Conservation (phyloP, 30 jellyfish, hydroid and myxozoan species). For the Aurelia coerulea region DNA sequence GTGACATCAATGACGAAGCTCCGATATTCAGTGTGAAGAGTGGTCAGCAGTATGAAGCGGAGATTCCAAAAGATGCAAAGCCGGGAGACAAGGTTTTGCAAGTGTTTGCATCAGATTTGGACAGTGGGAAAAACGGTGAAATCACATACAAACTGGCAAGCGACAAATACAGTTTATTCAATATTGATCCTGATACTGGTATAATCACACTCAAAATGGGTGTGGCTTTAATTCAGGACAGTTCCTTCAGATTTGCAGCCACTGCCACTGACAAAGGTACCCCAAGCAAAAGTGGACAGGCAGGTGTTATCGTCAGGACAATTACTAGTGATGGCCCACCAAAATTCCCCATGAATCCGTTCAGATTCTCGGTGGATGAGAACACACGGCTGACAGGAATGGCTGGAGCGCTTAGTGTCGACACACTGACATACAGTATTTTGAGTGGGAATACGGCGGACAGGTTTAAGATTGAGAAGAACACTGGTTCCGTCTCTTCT, state of each 20-base stretch:
- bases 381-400: constrained; percentile 62
- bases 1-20: constrained; percentile 86
- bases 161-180: constrained; percentile 49
- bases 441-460: constrained; percentile 63
- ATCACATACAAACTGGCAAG: constrained; percentile 68
- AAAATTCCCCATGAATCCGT: constrained; percentile 72
- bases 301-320: constrained; percentile 55
- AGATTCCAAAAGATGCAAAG: constrained; percentile 73
- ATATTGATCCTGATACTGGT: constrained; percentile 78
- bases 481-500: constrained; percentile 73
- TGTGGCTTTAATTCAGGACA: constrained; percentile 61
- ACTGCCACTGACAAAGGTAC: constrained; percentile 82
- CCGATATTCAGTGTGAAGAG: constrained; percentile 90
- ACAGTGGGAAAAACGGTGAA: constrained; percentile 87
- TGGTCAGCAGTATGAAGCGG: constrained; percentile 61
- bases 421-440: constrained; percentile 80
- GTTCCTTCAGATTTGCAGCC: constrained; percentile 60
- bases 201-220: constrained; percentile 73
- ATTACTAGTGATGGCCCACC: constrained; percentile 92
- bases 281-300: constrained; percentile 78
- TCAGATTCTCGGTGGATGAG: constrained; percentile 73
- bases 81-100: constrained; percentile 68
- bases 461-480: constrained; percentile 63
- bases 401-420: constrained; percentile 92
- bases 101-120: constrained; percentile 92